Base-by-base conservation (phyloP, 2,113 vertebrate species). In the Sylvicapra grimmia region DNA sequence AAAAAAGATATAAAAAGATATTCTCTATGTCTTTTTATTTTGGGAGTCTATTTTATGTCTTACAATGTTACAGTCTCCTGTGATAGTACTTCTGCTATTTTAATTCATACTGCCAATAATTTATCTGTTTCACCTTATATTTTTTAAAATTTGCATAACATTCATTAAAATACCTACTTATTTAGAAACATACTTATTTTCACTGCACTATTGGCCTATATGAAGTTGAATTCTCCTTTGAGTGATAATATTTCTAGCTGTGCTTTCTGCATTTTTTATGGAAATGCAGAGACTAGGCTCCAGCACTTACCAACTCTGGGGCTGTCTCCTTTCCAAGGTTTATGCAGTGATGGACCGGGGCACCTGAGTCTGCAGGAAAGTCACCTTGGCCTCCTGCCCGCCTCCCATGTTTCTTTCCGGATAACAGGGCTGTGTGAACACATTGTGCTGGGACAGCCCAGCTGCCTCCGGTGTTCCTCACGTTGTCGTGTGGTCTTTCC, bases 281-380 rank as follows among this genome's bases (percentile, higher is more conserved):
- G 40, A 47, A 49, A 31, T 33, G 12, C 53, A 31, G 77, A 68
- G 47, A 49, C 29, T 27, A 49, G n/a, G 19, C 65, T 51, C 15
- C 54, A 54, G 25, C 6, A 23, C 54, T 56, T 63, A 4, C 23
- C 83, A 40, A 33, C 18, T 31, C 3, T 54, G 44, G 84, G 47
- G 11, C 1, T 6, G 58, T 77, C 16, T 6, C 8, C 54, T 59
- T 75, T 12, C 36, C 13, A 12, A 0, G 1, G 4, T 12, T 7
- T 31, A 5, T 36, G 61, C 31, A 29, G n/a, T 29, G 54, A n/a
- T 25, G n/a, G 53, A 8, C 8, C 16, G 23, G 84, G 77, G 12
- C 4, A 1, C 9, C 10, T 16, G 29, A 14, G 25, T 9, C 40
- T 33, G 12, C 68, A 47, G 29, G 21, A 12, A 63, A 27, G 16